These are phyloP conservation scores for Orius insidiosus DNA, from an alignment of 1,140 invertebrate genomes.

Conservation along the genomic window DNA sequence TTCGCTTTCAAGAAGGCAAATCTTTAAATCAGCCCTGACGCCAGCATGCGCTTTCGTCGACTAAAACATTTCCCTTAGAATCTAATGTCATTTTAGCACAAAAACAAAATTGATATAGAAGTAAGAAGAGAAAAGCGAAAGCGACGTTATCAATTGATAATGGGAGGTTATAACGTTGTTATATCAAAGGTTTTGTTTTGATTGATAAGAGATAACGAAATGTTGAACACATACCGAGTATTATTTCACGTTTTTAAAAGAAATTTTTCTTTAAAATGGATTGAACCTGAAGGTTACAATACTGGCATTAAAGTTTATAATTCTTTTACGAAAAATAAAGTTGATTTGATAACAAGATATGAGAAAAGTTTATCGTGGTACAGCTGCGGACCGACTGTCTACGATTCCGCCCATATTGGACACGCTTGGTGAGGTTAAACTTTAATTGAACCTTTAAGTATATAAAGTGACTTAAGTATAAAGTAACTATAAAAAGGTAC, in stretches of 20 bases:
- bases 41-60: constrained; percentile 52
- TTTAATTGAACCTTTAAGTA: constrained; percentile 61
- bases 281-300: not conserved
- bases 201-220: too few relatives aligned
- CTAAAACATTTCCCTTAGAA: constrained; percentile 25
- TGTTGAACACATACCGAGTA: too few relatives aligned
- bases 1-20: constrained; percentile 64
- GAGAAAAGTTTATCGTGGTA: constrained; percentile 45
- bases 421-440: constrained; percentile 64
- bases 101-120: too few relatives aligned
- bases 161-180: too few relatives aligned
- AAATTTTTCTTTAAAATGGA: not conserved
- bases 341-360: not conserved
- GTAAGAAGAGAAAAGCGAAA: too few relatives aligned
- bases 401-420: constrained; percentile 98
- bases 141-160: too few relatives aligned
- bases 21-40: constrained; percentile 64
- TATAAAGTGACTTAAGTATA: constrained; percentile 1
- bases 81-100: constrained; percentile 3
- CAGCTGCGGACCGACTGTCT: constrained; percentile 93
- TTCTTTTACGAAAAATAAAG: not conserved
- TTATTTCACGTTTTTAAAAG: too few relatives aligned
- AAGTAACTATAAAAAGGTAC: too few relatives aligned
- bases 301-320: not conserved
- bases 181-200: too few relatives aligned